Percentiles rank a stretch among this genome's conserved stretches.
Conservation (phyloP, 2,797 vertebrate species). For the Phrynocephalus forsythii region DNA sequence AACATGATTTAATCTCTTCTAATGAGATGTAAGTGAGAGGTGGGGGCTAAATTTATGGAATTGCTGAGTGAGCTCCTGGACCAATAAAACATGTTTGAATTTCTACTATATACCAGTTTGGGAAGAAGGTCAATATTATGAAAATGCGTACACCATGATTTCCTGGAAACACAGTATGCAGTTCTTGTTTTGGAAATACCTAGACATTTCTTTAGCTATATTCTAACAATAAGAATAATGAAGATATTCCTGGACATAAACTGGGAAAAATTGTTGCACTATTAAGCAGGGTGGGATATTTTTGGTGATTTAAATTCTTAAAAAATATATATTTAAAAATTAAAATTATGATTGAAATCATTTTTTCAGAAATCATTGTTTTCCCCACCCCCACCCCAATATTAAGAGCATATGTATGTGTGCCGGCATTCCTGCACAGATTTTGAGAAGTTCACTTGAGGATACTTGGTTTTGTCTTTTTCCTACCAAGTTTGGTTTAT, state of each 20-base stretch:
- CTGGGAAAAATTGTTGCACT: not conserved
- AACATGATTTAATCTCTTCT: conserved; percentile 12
- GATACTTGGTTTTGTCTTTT: no score
- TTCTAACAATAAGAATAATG: not conserved
- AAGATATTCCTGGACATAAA: not conserved
- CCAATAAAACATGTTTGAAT: not conserved
- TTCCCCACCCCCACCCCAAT: no score
- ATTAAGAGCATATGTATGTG: no score
- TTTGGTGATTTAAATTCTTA: no score
- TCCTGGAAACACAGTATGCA: not conserved
- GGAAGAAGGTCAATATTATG: not conserved
- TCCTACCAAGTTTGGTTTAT: no score
- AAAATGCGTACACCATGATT: not conserved
- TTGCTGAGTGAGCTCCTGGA: not conserved
- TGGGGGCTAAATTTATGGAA: not conserved
- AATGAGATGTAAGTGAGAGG: not conserved
- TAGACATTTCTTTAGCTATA: not conserved
- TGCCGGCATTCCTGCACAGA: no score
- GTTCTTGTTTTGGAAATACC: not conserved
- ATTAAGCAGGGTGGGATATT: no score
- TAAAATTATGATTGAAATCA: no score
- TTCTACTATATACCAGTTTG: not conserved
- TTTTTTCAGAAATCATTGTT: no score
- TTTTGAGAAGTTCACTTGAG: no score
- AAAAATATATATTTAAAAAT: no score